These are phyloP conservation scores for Musca vetustissima DNA, from an alignment of 1,140 invertebrate genomes.

Conservation along the genomic window DNA sequence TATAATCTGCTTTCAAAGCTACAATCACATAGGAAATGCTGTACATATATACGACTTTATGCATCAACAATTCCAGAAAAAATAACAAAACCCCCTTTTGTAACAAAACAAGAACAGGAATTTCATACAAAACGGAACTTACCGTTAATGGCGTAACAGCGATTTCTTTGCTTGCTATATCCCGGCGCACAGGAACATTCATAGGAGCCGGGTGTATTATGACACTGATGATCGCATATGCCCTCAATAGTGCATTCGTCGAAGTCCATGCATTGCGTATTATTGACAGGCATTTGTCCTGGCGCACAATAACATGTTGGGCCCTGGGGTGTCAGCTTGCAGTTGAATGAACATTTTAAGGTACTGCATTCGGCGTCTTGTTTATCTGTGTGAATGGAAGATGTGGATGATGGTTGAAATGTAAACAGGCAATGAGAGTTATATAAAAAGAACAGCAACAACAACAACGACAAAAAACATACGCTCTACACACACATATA, in stretches of 20 bases:
- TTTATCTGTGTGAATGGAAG: conserved; percentile 53
- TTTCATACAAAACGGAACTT: conserved; percentile 38
- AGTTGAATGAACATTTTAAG: conserved; percentile 67
- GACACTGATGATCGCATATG: conserved; percentile 79
- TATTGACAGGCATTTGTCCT: conserved; percentile 69
- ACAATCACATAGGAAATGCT: too few species aligned
- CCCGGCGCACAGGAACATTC: conserved; percentile 76
- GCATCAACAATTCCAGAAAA: neutral
- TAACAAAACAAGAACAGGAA: conserved; percentile 28
- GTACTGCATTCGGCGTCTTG: conserved; percentile 58
- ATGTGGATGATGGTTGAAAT: conserved; percentile 48
- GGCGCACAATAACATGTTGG: conserved; percentile 73
- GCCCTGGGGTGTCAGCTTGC: conserved; percentile 67
- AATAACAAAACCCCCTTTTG: neutral
- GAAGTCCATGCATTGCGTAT: conserved; percentile 68
- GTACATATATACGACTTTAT: too few species aligned
- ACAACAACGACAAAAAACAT: too few species aligned
- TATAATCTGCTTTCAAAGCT: too few species aligned
- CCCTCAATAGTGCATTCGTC: conserved; percentile 74
- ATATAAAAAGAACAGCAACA: neutral
- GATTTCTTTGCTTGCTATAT: conserved; percentile 63
- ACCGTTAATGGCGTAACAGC: conserved; percentile 73
- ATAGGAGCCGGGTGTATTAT: conserved; percentile 71
- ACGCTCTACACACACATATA: neutral
- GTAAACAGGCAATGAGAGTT: conserved; percentile 16